A percentile compares a stretch with the other conserved stretches of the same genome.
Conservation (phyloP, 2,797 vertebrate genomes). For the Lophius americanus region DNA sequence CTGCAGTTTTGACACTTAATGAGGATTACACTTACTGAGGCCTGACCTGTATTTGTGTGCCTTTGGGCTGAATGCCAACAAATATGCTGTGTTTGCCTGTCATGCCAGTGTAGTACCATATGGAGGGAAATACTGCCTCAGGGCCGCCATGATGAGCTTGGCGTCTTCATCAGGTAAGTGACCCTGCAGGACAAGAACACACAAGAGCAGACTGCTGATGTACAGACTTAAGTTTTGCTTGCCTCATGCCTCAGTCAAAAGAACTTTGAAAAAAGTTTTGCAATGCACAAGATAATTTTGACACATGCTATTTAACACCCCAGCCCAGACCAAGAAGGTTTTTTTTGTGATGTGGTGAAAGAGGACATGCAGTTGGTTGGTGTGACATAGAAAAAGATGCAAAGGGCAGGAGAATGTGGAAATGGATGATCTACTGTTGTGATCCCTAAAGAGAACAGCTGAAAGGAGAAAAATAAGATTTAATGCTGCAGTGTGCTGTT, state of each 20-base stretch:
- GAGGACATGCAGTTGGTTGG: too few relatives aligned
- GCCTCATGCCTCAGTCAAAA: constrained; percentile 48
- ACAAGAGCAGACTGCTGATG: constrained; percentile 60
- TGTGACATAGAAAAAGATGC: too few relatives aligned
- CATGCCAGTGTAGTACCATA: constrained; percentile 41
- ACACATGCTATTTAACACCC: neutral
- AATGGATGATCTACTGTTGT: too few relatives aligned
- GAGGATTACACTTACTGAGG: constrained; percentile 60
- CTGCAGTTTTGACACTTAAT: constrained; percentile 70
- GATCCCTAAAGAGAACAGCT: too few relatives aligned
- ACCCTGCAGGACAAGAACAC: constrained; percentile 41
- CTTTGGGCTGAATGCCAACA: constrained; percentile 64
- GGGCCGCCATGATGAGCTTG: constrained; percentile 62
- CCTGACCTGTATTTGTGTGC: constrained; percentile 67
- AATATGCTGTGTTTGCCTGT: constrained; percentile 74
- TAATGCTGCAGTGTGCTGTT: too few relatives aligned
- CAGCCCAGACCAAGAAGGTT: too few relatives aligned
- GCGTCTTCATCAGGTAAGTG: constrained; percentile 63
- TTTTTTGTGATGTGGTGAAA: too few relatives aligned
- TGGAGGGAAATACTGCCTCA: constrained; percentile 55
- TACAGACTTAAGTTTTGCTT: constrained; percentile 51
- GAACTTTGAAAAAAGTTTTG: constrained; percentile 12
- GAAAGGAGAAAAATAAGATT: too few relatives aligned
- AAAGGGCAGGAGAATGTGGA: too few relatives aligned
- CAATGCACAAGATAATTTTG: constrained; percentile 9